Percentiles rank a stretch among this genome's conserved stretches.
Evolutionary conservation across 2,888 invertebrate genomes (phyloP).

Genomic region (Erebia aethiops): DNA sequence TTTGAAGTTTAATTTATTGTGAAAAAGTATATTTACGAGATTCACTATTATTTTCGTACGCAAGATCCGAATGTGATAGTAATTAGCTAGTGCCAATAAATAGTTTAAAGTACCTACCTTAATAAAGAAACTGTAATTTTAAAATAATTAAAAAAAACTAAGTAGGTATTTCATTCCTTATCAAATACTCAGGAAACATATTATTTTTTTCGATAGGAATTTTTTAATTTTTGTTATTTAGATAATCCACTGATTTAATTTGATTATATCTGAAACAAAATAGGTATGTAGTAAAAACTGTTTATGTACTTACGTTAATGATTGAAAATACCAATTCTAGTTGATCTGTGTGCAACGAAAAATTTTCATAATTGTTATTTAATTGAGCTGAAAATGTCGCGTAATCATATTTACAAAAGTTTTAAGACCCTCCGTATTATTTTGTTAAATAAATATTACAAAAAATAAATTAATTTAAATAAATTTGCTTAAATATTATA

Average conservation of each 20-base stretch:
- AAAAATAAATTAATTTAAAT: no score
- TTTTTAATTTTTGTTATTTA: no score
- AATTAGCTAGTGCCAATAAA: conserved; percentile 74
- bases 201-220: conserved; percentile 33
- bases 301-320: no score
- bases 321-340: neutral
- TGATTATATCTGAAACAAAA: no score
- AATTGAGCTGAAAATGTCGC: neutral
- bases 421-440: no score
- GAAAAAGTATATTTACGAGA: neutral
- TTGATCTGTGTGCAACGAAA: conserved; percentile 9
- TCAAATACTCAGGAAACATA: conserved; percentile 24
- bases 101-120: conserved; percentile 43
- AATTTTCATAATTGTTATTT: neutral
- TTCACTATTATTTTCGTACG: conserved; percentile 28
- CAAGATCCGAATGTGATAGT: conserved; percentile 69
- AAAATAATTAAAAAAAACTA: conserved; percentile 40
- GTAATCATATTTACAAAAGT: no score
- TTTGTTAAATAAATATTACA: no score
- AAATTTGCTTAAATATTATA: no score
- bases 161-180: conserved; percentile 25
- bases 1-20: conserved; percentile 1
- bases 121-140: conserved; percentile 37
- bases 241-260: no score
- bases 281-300: no score